phyloP scores from a whole-genome alignment of 1,140 invertebrate species.

The Tetramorium parvispinum region DNA sequence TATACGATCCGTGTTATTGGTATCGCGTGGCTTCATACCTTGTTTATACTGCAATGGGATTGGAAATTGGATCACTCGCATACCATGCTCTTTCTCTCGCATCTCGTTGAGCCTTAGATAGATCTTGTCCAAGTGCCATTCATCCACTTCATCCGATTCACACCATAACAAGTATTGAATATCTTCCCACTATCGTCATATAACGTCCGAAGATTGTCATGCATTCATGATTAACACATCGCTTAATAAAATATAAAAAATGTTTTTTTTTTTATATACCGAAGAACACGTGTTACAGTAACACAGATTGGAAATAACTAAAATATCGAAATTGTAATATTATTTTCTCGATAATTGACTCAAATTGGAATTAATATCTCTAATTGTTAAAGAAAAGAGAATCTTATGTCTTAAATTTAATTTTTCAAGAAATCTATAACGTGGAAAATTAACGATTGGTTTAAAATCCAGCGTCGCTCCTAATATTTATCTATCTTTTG shows the following conservation, averaged over 20 bases:
- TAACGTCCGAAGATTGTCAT: background rate
- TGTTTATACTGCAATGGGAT: conserved; percentile 65
- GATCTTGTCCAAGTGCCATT: conserved; percentile 20
- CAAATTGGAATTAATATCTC: background rate
- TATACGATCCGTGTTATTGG: conserved; percentile 70
- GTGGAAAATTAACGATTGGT: background rate
- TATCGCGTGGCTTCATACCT: conserved; percentile 52
- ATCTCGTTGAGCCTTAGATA: conserved; percentile 1
- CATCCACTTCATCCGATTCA: conserved; percentile 44
- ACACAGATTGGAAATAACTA: background rate
- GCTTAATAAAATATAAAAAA: background rate
- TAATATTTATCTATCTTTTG: background rate
- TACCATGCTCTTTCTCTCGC: conserved; percentile 35
- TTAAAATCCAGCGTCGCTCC: background rate
- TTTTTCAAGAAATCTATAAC: background rate
- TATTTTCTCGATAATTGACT: background rate
- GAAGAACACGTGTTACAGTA: background rate
- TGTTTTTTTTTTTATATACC: background rate
- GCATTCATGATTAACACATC: background rate
- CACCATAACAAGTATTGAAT: conserved; percentile 14
- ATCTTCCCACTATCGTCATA: background rate
- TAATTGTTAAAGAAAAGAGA: background rate
- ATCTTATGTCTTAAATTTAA: background rate
- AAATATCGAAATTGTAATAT: background rate
- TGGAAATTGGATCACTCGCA: conserved; percentile 67